Percentiles rank a stretch among this genome's conserved stretches.
Evolutionary conservation across 2,113 vertebrate species (phyloP).

Genomic region (Ochotona princeps): DNA sequence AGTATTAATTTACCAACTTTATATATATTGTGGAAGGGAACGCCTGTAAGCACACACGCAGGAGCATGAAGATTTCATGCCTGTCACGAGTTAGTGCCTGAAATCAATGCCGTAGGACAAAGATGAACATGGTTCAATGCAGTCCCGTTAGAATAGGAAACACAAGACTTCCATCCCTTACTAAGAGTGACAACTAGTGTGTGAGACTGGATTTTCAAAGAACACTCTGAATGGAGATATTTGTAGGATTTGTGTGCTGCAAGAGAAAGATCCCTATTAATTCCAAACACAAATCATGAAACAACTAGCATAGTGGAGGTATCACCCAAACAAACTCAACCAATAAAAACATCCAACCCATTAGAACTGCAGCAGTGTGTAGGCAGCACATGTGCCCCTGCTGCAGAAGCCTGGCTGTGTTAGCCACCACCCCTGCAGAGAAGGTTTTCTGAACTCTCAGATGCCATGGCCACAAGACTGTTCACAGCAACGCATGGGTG

Average conservation of each 20-base stretch:
- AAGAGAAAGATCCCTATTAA: background rate
- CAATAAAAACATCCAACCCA: background rate
- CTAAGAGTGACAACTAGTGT: conserved; percentile 13
- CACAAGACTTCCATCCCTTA: background rate
- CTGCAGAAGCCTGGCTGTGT: background rate
- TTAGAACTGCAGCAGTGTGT: background rate
- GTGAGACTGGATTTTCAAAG: background rate
- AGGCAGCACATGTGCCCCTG: background rate
- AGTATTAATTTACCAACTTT: conserved; percentile 15
- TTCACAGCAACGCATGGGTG: background rate
- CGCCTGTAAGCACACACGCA: background rate
- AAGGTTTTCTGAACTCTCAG: background rate
- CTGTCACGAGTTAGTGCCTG: background rate
- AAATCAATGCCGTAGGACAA: background rate
- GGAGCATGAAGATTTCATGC: background rate
- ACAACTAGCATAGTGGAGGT: background rate
- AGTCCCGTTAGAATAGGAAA: conserved; percentile 38
- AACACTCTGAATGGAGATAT: conserved; percentile 3
- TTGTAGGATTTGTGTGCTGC: background rate
- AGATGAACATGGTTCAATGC: background rate
- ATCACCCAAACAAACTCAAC: background rate
- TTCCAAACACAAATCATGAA: background rate
- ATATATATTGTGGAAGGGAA: background rate
- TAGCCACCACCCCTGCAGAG: background rate
- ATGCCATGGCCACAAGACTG: background rate